Base-by-base conservation (phyloP, 2,113 vertebrate genomes). In the Eretmochelys imbricata region DNA sequence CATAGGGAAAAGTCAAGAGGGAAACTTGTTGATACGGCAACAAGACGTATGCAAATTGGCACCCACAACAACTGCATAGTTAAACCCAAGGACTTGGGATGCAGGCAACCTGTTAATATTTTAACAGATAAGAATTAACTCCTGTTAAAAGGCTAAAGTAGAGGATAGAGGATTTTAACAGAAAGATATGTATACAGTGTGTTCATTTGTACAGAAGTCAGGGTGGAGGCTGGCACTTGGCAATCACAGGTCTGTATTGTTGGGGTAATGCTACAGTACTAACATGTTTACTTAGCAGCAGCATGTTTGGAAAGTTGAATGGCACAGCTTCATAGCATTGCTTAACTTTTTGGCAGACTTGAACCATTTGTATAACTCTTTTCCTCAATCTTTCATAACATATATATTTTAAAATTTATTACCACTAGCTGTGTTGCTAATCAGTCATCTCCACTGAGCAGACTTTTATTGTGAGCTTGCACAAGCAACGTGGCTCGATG, bases 301-400 rank as follows among this genome's bases (percentile, higher is more conserved):
- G 48, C 11, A 80, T 46, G 31, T 22, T 24, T 82, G 82, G 85
- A 78, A 93, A 93, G 69, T 31, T 92, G 82, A 91, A 92, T 95
- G 92, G 72, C 82, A 92, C 82, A 89, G 35, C 57, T 84, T 55
- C 55, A 87, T 22, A 72, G 79, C 35, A 86, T 6, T 54, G 29
- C 84, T 91, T 79, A 51, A 76, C 53, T 80, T 92, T 84, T 38
- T 72, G 59, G 27, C 83, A 93, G 38, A 48, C n/a, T 31, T 80
- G 51, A 84, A 81, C 54, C 20, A 55, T 55, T 55, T 55, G 10
- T 25, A 55, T 55, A 55, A 55, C 54, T 55, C 20, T 4, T 55
- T 55, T 55, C 54, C 24, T 25, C 10, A 22, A 57, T 11, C 75
- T 88, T 69, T 87, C 88, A 78, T 87, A 93, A 89, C 20, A 78